phyloP scores from a whole-genome alignment of 2,888 invertebrate species.

The Rotaria macrura region DNA sequence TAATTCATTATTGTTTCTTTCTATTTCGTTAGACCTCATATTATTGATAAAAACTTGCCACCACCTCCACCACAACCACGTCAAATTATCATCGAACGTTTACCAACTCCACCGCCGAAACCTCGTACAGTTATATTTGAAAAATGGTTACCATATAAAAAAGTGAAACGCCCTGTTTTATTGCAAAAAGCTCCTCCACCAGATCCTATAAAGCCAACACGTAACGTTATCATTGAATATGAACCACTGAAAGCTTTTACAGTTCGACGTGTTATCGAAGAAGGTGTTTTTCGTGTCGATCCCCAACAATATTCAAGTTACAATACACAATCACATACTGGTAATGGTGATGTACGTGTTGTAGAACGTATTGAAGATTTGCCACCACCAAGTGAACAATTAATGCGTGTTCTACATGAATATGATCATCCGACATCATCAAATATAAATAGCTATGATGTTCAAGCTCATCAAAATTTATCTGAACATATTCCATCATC shows the following conservation, averaged over 20 bases:
- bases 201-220: background rate
- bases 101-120: slow-evolving; percentile 21
- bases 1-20: background rate
- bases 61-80: background rate
- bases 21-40: background rate
- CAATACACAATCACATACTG: background rate
- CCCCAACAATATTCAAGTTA: background rate
- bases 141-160: slow-evolving; percentile 17
- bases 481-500: background rate
- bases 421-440: background rate
- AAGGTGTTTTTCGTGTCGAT: slow-evolving; percentile 19
- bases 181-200: background rate
- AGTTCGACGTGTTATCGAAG: slow-evolving; percentile 17
- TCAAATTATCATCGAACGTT: slow-evolving; percentile 4
- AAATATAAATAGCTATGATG: background rate
- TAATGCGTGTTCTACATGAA: background rate
- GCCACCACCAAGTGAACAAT: slow-evolving; percentile 12
- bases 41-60: background rate
- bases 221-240: slow-evolving; percentile 16
- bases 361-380: slow-evolving; percentile 22
- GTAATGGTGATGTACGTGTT: background rate
- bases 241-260: slow-evolving; percentile 13
- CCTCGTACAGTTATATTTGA: slow-evolving; percentile 3
- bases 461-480: background rate
- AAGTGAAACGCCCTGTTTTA: background rate